A percentile compares a stretch with the other conserved stretches of the same genome.
Conservation (phyloP, 1,140 invertebrate species). For the Trachymyrmex septentrionalis region DNA sequence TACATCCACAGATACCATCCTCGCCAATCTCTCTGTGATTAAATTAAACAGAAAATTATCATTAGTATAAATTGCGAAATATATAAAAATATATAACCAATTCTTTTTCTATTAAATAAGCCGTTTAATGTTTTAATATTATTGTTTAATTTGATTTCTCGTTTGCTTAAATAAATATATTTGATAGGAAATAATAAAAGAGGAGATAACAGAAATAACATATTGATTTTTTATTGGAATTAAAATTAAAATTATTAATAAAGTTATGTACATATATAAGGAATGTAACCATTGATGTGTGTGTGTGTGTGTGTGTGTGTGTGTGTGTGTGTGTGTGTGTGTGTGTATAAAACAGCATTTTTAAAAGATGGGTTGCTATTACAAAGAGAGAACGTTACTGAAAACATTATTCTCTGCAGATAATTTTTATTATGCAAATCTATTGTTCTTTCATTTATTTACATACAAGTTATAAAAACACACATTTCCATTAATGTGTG, state of each 20-base stretch:
- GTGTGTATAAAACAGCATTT: neutral
- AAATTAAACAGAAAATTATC: conserved; percentile 17
- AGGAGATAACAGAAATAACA: neutral
- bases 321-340: no score
- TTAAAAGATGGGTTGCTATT: neutral
- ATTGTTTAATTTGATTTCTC: neutral
- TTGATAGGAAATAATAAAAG: neutral
- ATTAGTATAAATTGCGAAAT: neutral
- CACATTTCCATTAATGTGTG: neutral
- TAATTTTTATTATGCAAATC: neutral
- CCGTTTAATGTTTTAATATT: neutral
- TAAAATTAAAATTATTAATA: neutral
- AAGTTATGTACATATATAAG: neutral
- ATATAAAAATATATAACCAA: neutral
- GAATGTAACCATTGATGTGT: neutral
- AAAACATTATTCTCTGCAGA: neutral
- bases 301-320: no score
- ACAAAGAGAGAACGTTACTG: neutral
- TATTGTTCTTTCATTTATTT: neutral
- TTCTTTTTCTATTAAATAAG: neutral
- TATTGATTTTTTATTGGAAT: neutral
- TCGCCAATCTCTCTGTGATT: neutral
- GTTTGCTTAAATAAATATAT: neutral
- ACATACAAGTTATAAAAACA: no score
- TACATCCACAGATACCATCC: neutral